A percentile compares a stretch with the other conserved stretches of the same genome.
These are phyloP conservation scores for Lymantria dispar DNA, from an alignment of 2,888 invertebrate genomes.

Conservation along the genomic window DNA sequence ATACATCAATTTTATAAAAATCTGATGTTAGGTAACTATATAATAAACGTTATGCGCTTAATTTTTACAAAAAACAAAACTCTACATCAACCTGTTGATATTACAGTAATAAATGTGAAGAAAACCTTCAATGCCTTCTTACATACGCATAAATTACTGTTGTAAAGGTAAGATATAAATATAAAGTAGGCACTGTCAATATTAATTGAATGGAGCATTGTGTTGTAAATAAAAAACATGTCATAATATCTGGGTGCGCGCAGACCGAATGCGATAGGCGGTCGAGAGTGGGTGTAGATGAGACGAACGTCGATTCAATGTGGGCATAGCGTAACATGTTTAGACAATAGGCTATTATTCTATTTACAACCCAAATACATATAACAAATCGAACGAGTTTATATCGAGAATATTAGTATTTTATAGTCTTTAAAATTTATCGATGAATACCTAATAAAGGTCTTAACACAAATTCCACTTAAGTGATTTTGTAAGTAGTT, in stretches of 20 bases:
- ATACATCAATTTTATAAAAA: too few relatives aligned
- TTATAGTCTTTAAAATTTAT: not conserved
- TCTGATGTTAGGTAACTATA: too few relatives aligned
- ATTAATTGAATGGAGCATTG: slow-evolving; percentile 3
- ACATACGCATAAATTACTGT: too few relatives aligned
- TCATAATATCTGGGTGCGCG: slow-evolving; percentile 30
- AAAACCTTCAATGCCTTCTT: too few relatives aligned
- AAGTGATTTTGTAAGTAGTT: too few relatives aligned
- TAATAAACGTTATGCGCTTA: too few relatives aligned
- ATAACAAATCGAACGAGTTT: not conserved
- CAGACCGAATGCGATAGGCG: slow-evolving; percentile 22
- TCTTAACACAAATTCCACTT: too few relatives aligned
- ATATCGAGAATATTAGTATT: not conserved
- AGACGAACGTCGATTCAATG: slow-evolving; percentile 20
- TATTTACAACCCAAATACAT: not conserved
- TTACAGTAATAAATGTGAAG: too few relatives aligned
- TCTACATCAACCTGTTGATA: too few relatives aligned
- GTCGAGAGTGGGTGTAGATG: slow-evolving; percentile 31
- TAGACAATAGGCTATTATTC: slow-evolving; percentile 11
- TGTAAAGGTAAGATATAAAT: not conserved
- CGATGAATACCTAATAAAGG: not conserved
- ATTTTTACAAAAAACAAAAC: too few relatives aligned
- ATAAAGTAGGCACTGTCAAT: not conserved
- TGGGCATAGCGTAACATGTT: slow-evolving; percentile 31
- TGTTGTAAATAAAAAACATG: slow-evolving; percentile 7